Evolutionary conservation across 2,113 vertebrate genomes (phyloP), one percentile per base, ranked within the genome.

Genomic region (Copsychus sechellarum): DNA sequence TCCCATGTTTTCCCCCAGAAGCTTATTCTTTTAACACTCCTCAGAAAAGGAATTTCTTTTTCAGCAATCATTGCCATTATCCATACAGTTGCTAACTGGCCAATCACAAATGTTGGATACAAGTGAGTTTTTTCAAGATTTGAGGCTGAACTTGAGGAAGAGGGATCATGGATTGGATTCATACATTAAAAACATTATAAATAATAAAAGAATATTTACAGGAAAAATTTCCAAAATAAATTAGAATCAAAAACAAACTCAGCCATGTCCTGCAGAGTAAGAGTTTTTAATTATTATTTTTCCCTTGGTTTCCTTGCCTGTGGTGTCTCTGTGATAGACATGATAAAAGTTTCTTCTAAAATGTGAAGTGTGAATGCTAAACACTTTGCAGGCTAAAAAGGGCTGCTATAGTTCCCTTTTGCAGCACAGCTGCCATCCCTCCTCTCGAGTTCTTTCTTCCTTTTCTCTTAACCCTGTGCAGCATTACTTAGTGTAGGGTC

Each of bases 401-500:
- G 40, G 62, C 36, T 81, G 60, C 50, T 92, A 13, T 79, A 89
- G 78, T 34, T 51, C 56, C 50, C 58, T 90, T 94, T 81, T 83
- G 48, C 56, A 85, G 74, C 65, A 86, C 72, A 95, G 92, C 94
- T 96, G 88, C 60, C 86, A 72, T 78, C 71, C 31, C 42, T 77
- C 88, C 61, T 95, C 64, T 83, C 83, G 70, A 70, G 61, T 33
- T 81, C 86, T 82, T 86, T 93, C 82, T 93, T 57, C 64, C 69
- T 93, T 90, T 96, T 92, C 86, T 87, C 56, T 94, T 94, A 92
- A 81, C 69, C 64, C 92, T 82, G 69, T 76, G 86, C 90, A 89
- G 81, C 78, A 95, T 95, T 95, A 92, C 95, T 95, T 88, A 95
- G 91, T 18, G 36, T 78, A 93, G 93, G 74, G 78, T 86, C 86